A percentile compares a stretch with the other conserved stretches of the same genome.
These are phyloP conservation scores for Helicorthomorpha holstii DNA, from an alignment of 1,140 invertebrate species.

Conservation along the genomic window DNA sequence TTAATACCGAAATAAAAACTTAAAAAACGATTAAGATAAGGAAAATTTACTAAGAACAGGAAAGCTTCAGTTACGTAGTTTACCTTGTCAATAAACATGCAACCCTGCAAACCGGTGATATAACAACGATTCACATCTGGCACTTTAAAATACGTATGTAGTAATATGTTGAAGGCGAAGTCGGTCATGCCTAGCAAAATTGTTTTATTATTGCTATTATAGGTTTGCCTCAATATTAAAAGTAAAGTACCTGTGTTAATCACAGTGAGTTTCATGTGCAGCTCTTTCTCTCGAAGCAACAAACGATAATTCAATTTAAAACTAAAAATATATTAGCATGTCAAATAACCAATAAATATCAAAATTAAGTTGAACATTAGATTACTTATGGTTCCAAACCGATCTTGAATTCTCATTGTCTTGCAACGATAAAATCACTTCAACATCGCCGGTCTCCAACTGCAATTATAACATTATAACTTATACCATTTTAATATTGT, in stretches of 20 bases:
- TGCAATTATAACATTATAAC: slow-evolving; percentile 6
- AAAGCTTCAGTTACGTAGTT: slow-evolving; percentile 7
- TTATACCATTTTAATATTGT: background rate
- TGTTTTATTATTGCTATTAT: too few relatives aligned
- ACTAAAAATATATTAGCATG: slow-evolving; percentile 14
- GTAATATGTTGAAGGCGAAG: slow-evolving; percentile 79
- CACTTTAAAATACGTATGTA: slow-evolving; percentile 92
- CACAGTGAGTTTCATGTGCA: slow-evolving; percentile 79
- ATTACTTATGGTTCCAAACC: slow-evolving; percentile 84
- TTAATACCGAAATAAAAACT: background rate
- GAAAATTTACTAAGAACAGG: slow-evolving; percentile 1
- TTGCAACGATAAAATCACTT: slow-evolving; percentile 75
- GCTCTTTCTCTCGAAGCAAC: slow-evolving; percentile 72
- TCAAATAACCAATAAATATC: background rate
- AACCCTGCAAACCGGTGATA: slow-evolving; percentile 76
- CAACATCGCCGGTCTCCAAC: slow-evolving; percentile 70
- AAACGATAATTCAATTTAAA: slow-evolving; percentile 47
- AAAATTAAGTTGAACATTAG: slow-evolving; percentile 5
- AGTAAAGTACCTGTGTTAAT: slow-evolving; percentile 59
- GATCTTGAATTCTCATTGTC: slow-evolving; percentile 80
- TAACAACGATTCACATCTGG: slow-evolving; percentile 77
- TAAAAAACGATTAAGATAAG: background rate
- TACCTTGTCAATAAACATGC: slow-evolving; percentile 86
- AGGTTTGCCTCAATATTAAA: background rate
- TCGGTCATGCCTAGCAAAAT: slow-evolving; percentile 53